Percentiles rank a stretch among this genome's conserved stretches.
Evolutionary conservation across 2,797 vertebrate species (phyloP).

Genomic region (Helicolenus hilgendorfi): DNA sequence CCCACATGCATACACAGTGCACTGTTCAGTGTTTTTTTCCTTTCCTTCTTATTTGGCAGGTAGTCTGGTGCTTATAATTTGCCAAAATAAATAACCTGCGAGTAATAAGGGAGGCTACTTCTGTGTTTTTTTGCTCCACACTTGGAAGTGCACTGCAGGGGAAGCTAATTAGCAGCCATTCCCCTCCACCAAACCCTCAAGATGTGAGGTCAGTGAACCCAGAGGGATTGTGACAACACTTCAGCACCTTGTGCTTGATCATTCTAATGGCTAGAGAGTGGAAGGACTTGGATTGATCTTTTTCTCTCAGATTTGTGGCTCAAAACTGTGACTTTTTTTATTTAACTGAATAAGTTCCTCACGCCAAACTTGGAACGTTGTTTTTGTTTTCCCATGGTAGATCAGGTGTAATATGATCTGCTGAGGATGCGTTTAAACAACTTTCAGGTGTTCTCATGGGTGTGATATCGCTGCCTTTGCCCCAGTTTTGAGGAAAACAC

Average conservation of each 20-base stretch:
- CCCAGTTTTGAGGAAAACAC: background rate
- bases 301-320: background rate
- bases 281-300: background rate
- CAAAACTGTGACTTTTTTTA: background rate
- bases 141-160: slow-evolving; percentile 21
- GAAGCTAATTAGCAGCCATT: slow-evolving; percentile 33
- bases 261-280: background rate
- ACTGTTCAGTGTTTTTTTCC: slow-evolving; percentile 2
- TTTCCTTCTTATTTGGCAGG: slow-evolving; percentile 38
- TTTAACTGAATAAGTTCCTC: background rate
- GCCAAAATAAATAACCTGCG: slow-evolving; percentile 46
- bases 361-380: background rate
- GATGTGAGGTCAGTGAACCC: slow-evolving; percentile 42
- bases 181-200: background rate
- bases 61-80: background rate
- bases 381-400: background rate
- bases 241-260: slow-evolving; percentile 17
- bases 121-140: slow-evolving; percentile 12
- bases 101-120: slow-evolving; percentile 19
- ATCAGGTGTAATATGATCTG: background rate
- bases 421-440: background rate
- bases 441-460: background rate
- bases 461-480: background rate
- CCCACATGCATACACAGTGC: background rate
- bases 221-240: slow-evolving; percentile 8